Base-by-base conservation (phyloP, 2,797 vertebrate species). In the Epinephelus malabaricus region DNA sequence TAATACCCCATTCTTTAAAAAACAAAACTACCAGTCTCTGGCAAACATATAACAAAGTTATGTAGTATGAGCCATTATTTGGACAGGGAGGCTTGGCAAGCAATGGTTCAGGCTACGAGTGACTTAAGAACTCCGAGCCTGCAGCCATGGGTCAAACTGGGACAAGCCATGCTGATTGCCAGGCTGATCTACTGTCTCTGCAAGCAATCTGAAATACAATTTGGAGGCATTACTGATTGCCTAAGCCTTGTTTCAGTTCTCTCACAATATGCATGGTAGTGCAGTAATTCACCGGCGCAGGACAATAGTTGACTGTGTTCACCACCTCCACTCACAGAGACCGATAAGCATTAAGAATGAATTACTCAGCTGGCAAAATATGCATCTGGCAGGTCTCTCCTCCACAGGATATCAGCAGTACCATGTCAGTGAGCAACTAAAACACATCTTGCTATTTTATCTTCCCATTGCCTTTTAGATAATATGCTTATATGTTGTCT, bases 341-440 rank as follows among this genome's bases (percentile, higher is more conserved):
- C 53, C 43, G 54, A 71, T 69, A 19, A 54, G 76, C 47, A 60
- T 69, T 54, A 61, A 46, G 50, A 70, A 62, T 66, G 11, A 59
- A 82, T 80, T 70, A 70, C 55, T 66, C 50, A 2, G 43, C 58
- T 69, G 17, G 6, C 47, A 34, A 12, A 73, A 61, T 46, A 53
- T 38, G 27, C 53, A 76, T 66, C 10, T 61, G 63, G 19, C 54
- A 40, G 60, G 15, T 76, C 53, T 65, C 19, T 9, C 21, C 46
- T 43, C 27, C 5, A 64, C 6, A 71, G 50, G 53, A 79, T 9
- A 64, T 8, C 25, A 45, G 56, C 21, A 38, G n/a, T 8, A 17
- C 27, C 15, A 15, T 40, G 63, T 58, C 7, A 43, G 34, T 12
- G 49, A 19, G 27, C 10, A 64, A 19, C 30, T 25, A 18, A 46